Evolutionary conservation across 2,113 vertebrate genomes (phyloP), one percentile per base, ranked within the genome.

Genomic region (Centropus unirufus): DNA sequence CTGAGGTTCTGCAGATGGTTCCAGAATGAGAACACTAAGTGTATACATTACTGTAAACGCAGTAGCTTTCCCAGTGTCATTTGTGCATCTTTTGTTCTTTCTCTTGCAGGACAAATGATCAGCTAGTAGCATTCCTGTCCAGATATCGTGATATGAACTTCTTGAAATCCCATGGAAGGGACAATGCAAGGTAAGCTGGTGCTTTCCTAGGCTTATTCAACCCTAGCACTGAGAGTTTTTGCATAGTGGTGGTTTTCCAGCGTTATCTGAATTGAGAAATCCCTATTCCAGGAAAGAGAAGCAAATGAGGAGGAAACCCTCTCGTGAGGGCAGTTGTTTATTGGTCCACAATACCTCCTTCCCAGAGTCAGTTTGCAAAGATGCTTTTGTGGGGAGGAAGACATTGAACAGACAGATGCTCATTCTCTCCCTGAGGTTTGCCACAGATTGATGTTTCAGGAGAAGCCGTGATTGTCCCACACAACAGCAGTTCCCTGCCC

Each of bases 101-200:
- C 61, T 93, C 67, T 97, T 91, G 64, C 97, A 99, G 99, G 97
- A 99, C 98, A 59, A 99, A 99, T 57, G 98, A 99, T 95, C 99
- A 99, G 97, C 97, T 99, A 59, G 99, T 99, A 95, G 98, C 99
- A 12, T 99, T 99, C 98, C 98, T 99, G 88, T 99, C 99, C 89
- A 98, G 99, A 93, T 99, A 99, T 70, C 98, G 99, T 86, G 97
- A 99, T 46, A 99, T 99, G 99, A 99, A 99, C 97, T 99, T 99
- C 98, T 96, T 99, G 97, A 99, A 99, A 96, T 99, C 99, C 8
- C 99, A 99, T 0, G 99, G 99, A 84, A 98, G 99, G 90, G 99
- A 99, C 97, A 99, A 99, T 4, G 99, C 99, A 87, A 99, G 99
- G 99, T 99, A 97, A 94, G n/a, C 9, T 36, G 78, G 7, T 10